Conservation (phyloP, 2,113 vertebrate genomes). For the Mormoops blainvillei region DNA sequence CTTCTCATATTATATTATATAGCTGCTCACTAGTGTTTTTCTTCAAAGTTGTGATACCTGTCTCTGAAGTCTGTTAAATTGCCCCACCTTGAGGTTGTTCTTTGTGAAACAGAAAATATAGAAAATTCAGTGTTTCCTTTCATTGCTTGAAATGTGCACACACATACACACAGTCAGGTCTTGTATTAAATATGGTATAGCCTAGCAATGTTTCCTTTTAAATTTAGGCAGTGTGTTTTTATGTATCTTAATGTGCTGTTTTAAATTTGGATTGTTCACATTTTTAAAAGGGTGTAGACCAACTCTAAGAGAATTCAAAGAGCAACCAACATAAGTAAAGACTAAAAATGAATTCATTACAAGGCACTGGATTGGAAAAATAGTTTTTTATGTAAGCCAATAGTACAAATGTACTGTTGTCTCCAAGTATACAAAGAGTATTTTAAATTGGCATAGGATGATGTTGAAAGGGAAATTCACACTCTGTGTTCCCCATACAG, state of each 20-base stretch:
- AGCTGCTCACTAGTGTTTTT: neutral
- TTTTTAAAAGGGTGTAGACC: neutral
- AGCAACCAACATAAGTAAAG: neutral
- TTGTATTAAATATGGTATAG: neutral
- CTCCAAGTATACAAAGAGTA: neutral
- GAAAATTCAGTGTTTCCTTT: neutral
- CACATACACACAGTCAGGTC: neutral
- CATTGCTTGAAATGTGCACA: neutral
- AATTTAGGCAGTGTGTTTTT: neutral
- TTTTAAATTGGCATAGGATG: neutral
- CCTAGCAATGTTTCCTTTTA: neutral
- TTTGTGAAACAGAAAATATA: neutral
- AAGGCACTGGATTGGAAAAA: neutral
- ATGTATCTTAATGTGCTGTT: neutral
- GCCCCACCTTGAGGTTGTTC: neutral
- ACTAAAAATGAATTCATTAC: constrained; percentile 31
- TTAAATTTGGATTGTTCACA: neutral
- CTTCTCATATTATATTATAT: neutral
- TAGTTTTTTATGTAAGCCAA: neutral
- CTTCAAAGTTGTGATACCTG: neutral
- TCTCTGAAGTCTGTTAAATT: neutral
- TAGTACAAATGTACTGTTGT: neutral
- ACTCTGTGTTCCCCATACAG: neutral
- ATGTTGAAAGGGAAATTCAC: neutral
- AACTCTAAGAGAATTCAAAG: neutral